A percentile compares a stretch with the other conserved stretches of the same genome.
phyloP scores from a whole-genome alignment of 37 sponge, comb jelly and placozoan species.

The Bolinopsis microptera region DNA sequence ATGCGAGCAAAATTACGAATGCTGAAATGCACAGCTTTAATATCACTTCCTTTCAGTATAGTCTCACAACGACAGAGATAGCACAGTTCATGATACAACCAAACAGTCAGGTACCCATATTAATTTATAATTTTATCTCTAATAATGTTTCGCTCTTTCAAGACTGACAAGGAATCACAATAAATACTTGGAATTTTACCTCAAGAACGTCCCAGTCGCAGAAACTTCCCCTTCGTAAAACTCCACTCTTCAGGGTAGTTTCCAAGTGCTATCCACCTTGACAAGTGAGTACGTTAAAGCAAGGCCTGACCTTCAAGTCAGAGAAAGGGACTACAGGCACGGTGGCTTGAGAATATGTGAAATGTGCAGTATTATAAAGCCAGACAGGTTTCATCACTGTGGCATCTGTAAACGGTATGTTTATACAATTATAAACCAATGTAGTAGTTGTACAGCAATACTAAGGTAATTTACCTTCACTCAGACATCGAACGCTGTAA shows the following conservation, averaged over 20 bases:
- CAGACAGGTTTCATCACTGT: conserved; percentile 54
- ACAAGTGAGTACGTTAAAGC: conserved; percentile 26
- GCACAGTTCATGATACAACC: conserved; percentile 60
- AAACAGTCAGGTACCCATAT: not conserved
- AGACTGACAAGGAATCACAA: not conserved
- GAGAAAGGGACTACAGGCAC: conserved; percentile 55
- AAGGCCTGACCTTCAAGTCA: not conserved
- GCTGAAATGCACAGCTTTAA: too few species aligned
- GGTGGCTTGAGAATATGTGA: conserved; percentile 59
- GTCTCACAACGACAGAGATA: conserved; percentile 5
- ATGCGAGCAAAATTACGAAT: too few species aligned
- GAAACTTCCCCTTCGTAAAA: not conserved
- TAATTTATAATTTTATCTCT: not conserved
- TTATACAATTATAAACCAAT: too few species aligned
- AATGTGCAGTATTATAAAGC: conserved; percentile 60
- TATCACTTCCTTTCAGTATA: conserved; percentile 57
- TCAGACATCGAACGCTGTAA: too few species aligned
- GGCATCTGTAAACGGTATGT: not conserved
- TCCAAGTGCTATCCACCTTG: conserved; percentile 16
- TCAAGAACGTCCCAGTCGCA: not conserved
- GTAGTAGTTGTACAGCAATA: too few species aligned
- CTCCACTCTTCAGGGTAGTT: conserved; percentile 8
- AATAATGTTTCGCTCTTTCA: not conserved
- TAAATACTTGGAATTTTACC: not conserved
- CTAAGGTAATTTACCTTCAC: too few species aligned